phyloP scores from a whole-genome alignment of 2,888 invertebrate species.

The Clepsis dumicolana region DNA sequence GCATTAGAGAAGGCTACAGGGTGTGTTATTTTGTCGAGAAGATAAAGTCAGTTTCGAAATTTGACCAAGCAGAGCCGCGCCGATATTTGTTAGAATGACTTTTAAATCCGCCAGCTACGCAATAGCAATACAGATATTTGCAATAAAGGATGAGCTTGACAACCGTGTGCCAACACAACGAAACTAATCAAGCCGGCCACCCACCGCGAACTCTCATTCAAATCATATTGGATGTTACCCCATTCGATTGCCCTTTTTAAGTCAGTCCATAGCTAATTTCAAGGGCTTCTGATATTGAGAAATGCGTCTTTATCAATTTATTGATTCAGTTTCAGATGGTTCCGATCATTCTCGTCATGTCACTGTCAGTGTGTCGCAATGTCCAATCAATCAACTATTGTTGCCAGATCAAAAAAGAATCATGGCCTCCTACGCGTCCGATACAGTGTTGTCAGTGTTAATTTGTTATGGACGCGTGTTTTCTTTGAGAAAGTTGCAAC shows the following conservation, averaged over 20 bases:
- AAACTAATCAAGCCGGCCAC: slow-evolving; percentile 32
- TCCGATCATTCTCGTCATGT: slow-evolving; percentile 22
- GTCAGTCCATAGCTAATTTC: slow-evolving; percentile 19
- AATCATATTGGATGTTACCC: slow-evolving; percentile 17
- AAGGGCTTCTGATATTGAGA: slow-evolving; percentile 28
- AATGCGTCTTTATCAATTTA: slow-evolving; percentile 31
- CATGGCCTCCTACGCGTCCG: slow-evolving; percentile 23
- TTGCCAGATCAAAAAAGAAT: slow-evolving; percentile 28
- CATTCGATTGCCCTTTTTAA: slow-evolving; percentile 36
- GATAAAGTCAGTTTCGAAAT: neutral
- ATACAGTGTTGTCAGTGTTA: slow-evolving; percentile 32
- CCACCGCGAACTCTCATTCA: slow-evolving; percentile 34
- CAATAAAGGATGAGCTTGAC: slow-evolving; percentile 32
- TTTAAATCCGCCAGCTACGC: neutral
- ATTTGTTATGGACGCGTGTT: slow-evolving; percentile 36
- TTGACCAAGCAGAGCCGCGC: neutral
- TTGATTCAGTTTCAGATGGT: slow-evolving; percentile 13
- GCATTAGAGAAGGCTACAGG: too few species aligned
- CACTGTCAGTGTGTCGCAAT: slow-evolving; percentile 13
- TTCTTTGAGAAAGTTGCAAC: slow-evolving; percentile 43
- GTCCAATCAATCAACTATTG: slow-evolving; percentile 42
- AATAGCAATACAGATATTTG: slow-evolving; percentile 4
- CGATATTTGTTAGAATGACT: neutral
- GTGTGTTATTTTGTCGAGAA: neutral
- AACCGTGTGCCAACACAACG: slow-evolving; percentile 28